These are phyloP conservation scores for Anastrepha obliqua DNA, from an alignment of 1,140 invertebrate genomes.

Conservation along the genomic window DNA sequence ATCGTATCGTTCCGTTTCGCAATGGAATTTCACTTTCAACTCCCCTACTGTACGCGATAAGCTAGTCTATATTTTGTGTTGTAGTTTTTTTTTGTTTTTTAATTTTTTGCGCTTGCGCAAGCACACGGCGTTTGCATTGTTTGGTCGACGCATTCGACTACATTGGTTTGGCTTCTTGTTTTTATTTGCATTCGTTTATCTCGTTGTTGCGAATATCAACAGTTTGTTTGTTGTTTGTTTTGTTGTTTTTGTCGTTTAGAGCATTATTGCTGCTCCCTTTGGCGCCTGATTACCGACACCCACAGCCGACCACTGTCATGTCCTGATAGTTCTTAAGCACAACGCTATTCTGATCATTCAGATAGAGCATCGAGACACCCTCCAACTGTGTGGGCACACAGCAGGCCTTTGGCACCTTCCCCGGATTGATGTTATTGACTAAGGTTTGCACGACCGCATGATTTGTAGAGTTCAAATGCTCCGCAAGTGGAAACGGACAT, in stretches of 20 bases:
- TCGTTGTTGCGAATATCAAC: constrained; percentile 32
- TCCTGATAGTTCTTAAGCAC: constrained; percentile 97
- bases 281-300: constrained; percentile 84
- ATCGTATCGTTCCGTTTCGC: neutral
- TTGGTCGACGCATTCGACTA: constrained; percentile 10
- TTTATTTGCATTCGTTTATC: constrained; percentile 9
- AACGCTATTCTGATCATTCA: constrained; percentile 94
- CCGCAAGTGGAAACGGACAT: constrained; percentile 93
- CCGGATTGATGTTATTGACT: constrained; percentile 93
- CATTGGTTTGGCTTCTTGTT: constrained; percentile 42
- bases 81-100: no score
- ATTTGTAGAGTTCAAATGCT: constrained; percentile 97
- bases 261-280: neutral
- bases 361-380: constrained; percentile 94
- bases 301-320: constrained; percentile 95
- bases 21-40: no score
- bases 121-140: neutral
- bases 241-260: neutral
- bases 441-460: constrained; percentile 98
- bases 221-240: neutral
- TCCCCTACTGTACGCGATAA: no score
- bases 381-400: constrained; percentile 94
- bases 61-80: no score
- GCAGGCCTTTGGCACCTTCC: constrained; percentile 91
- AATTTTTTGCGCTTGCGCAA: neutral